These are phyloP conservation scores for Otus sunia DNA, from an alignment of 2,113 vertebrate genomes.

Conservation along the genomic window DNA sequence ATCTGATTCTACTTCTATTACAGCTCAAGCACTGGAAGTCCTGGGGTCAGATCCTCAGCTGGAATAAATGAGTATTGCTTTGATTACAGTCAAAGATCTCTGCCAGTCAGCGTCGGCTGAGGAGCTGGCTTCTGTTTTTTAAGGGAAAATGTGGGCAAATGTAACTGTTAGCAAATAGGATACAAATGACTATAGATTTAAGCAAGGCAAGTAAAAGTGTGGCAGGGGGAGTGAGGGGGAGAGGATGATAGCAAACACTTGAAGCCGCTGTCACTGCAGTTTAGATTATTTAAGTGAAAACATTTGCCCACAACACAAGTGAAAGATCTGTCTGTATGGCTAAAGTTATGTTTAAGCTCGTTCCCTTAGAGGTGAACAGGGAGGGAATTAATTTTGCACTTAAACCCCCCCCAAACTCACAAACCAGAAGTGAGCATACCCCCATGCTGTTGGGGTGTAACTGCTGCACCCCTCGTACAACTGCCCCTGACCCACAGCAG, in stretches of 20 bases:
- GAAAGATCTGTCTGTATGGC: background rate
- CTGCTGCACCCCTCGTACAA: background rate
- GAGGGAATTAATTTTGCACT: background rate
- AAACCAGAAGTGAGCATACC: background rate
- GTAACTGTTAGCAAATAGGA: background rate
- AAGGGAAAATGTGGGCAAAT: background rate
- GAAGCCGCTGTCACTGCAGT: background rate
- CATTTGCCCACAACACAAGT: background rate
- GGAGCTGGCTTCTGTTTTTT: background rate
- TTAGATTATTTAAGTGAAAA: background rate
- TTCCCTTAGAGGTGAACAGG: background rate
- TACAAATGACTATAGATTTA: background rate
- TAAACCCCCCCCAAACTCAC: background rate
- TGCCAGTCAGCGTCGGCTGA: background rate
- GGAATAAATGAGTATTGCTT: background rate
- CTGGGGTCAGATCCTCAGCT: background rate
- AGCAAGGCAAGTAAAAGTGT: background rate
- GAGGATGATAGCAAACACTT: background rate
- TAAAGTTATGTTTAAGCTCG: background rate
- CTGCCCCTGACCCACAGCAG: background rate
- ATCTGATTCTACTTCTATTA: background rate
- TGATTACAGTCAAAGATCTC: background rate
- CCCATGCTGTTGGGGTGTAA: accelerated
- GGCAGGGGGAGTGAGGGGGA: background rate
- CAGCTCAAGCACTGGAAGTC: background rate